These are phyloP conservation scores for Machimus rusticus DNA, from an alignment of 2,888 invertebrate species.

Conservation along the genomic window DNA sequence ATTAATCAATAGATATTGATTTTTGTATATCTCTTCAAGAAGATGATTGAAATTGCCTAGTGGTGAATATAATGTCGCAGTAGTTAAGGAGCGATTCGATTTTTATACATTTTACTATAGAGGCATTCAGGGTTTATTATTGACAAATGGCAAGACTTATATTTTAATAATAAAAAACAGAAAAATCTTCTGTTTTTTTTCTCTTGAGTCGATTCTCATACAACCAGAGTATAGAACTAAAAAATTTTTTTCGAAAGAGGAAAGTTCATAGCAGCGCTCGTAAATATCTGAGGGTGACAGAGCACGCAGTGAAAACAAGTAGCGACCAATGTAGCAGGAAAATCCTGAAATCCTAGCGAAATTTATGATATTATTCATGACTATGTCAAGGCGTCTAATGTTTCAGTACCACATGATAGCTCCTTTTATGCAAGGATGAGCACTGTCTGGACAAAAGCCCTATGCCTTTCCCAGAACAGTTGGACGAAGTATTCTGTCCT, in stretches of 20 bases:
- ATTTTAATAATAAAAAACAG: background rate
- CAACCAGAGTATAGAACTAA: background rate
- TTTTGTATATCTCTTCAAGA: too few relatives aligned
- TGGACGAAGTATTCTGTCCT: background rate
- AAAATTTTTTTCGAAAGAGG: too few relatives aligned
- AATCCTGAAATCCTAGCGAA: slow-evolving; percentile 37
- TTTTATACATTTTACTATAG: too few relatives aligned
- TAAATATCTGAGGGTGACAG: slow-evolving; percentile 27
- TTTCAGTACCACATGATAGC: slow-evolving; percentile 34
- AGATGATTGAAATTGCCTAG: too few relatives aligned
- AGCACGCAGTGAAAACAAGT: slow-evolving; percentile 13
- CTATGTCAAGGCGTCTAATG: slow-evolving; percentile 35
- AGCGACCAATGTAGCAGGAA: slow-evolving; percentile 30
- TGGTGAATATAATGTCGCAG: too few relatives aligned
- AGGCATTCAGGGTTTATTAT: background rate
- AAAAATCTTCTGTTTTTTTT: background rate
- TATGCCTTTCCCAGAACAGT: background rate
- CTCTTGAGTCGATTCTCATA: background rate
- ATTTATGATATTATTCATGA: slow-evolving; percentile 40
- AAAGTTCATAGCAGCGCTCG: slow-evolving; percentile 21
- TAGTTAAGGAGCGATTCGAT: too few relatives aligned
- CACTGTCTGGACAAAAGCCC: background rate
- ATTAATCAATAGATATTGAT: too few relatives aligned
- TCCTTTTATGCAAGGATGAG: slow-evolving; percentile 19
- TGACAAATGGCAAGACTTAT: background rate